Percentiles rank a stretch among this genome's conserved stretches.
Evolutionary conservation across 2,888 invertebrate species (phyloP).

Genomic region (Muschampia plurimacula): DNA sequence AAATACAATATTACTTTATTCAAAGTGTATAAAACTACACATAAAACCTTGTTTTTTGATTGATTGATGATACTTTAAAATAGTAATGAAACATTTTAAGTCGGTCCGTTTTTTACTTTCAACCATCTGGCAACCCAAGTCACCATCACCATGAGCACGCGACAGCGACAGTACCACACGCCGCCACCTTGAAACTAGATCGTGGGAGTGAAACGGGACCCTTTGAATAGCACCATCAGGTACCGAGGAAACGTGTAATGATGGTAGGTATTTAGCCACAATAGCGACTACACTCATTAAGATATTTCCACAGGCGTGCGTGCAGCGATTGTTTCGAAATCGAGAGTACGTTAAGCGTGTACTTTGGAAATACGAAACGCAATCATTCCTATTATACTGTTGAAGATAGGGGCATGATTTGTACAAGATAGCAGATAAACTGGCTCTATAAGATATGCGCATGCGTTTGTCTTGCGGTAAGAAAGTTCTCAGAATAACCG

Average conservation of each 20-base stretch:
- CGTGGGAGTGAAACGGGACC: slow-evolving; percentile 83
- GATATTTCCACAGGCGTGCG: slow-evolving; percentile 77
- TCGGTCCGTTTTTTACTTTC: not conserved
- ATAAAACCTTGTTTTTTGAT: not conserved
- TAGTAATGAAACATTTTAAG: not conserved
- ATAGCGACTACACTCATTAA: slow-evolving; percentile 73
- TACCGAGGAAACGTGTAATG: slow-evolving; percentile 72
- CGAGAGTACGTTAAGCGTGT: slow-evolving; percentile 63
- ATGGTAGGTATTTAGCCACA: slow-evolving; percentile 60
- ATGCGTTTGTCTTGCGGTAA: slow-evolving; percentile 12
- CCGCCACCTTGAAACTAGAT: slow-evolving; percentile 68
- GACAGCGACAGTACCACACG: slow-evolving; percentile 79
- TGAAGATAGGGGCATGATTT: slow-evolving; percentile 26
- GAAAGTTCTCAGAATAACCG: slow-evolving; percentile 17
- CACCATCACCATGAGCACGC: slow-evolving; percentile 69
- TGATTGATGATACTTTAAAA: not conserved
- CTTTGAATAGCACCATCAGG: slow-evolving; percentile 62
- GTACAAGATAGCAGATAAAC: slow-evolving; percentile 30
- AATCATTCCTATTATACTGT: slow-evolving; percentile 32
- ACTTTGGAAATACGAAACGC: slow-evolving; percentile 41
- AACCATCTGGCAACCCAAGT: slow-evolving; percentile 12
- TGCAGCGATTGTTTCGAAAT: slow-evolving; percentile 79
- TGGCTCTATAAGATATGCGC: slow-evolving; percentile 13
- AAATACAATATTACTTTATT: not conserved
- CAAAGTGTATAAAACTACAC: not conserved